A percentile compares a stretch with the other conserved stretches of the same genome.
These are phyloP conservation scores for Sciurus carolinensis DNA, from an alignment of 2,797 vertebrate genomes.

Conservation along the genomic window DNA sequence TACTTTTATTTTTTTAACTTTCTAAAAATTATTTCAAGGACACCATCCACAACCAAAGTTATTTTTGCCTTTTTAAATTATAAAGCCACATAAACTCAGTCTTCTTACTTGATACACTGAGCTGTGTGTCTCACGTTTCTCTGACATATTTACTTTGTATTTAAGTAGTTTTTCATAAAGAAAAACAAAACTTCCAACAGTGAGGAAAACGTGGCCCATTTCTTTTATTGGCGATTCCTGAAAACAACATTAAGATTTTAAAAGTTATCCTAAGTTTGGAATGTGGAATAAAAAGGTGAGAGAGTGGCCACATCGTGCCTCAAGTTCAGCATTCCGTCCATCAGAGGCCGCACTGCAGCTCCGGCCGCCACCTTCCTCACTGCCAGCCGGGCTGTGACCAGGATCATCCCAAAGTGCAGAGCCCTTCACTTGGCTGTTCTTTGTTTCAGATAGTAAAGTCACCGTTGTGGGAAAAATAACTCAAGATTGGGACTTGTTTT, in stretches of 20 bases:
- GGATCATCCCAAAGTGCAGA: neutral
- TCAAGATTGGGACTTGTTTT: neutral
- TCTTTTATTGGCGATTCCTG: conserved; percentile 43
- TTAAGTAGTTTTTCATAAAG: conserved; percentile 51
- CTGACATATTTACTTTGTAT: conserved; percentile 22
- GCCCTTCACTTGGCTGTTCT: neutral
- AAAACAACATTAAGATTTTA: conserved; percentile 53
- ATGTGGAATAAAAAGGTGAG: conserved; percentile 67
- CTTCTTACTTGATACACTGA: conserved; percentile 31
- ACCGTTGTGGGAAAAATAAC: neutral
- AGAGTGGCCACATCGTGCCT: neutral
- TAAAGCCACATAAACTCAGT: neutral
- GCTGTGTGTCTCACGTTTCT: conserved; percentile 30
- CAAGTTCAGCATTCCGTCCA: neutral
- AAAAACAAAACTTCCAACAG: conserved; percentile 40
- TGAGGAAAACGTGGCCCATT: neutral
- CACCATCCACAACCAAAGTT: neutral
- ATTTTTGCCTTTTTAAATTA: conserved; percentile 28
- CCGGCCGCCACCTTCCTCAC: fast-evolving
- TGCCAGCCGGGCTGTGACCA: neutral
- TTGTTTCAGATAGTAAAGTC: conserved; percentile 21
- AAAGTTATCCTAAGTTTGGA: conserved; percentile 57
- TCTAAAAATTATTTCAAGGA: conserved; percentile 28
- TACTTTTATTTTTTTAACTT: neutral
- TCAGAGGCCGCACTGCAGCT: neutral